These are phyloP conservation scores for Araneus ventricosus DNA, from an alignment of 1,140 invertebrate genomes.

Conservation along the genomic window DNA sequence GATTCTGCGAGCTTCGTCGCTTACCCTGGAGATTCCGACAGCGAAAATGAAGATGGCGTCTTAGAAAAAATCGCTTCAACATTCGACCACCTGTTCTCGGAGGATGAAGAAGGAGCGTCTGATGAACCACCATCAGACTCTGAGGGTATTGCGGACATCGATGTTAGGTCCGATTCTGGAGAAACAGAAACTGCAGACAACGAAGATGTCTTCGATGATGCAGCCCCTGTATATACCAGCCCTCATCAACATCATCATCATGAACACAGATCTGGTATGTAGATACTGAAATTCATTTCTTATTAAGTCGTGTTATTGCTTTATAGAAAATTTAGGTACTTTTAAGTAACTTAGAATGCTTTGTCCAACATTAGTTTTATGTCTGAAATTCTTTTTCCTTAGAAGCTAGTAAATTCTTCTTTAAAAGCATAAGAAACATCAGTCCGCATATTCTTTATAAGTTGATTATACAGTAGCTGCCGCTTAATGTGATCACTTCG, in stretches of 20 bases:
- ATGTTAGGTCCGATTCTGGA: slow-evolving; percentile 77
- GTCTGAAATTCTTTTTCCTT: no score
- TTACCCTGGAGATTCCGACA: slow-evolving; percentile 88
- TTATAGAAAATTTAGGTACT: no score
- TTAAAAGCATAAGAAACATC: no score
- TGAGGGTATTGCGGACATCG: slow-evolving; percentile 80
- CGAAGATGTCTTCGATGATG: slow-evolving; percentile 68
- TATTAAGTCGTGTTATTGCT: no score
- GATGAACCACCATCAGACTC: slow-evolving; percentile 85
- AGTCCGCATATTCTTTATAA: no score
- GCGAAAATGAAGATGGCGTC: slow-evolving; percentile 87
- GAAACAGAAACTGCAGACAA: slow-evolving; percentile 74
- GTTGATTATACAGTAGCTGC: no score
- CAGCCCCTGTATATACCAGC: slow-evolving; percentile 41
- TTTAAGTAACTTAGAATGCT: no score
- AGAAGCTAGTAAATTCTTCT: no score
- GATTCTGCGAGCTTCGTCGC: slow-evolving; percentile 78
- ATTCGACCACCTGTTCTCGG: slow-evolving; percentile 87
- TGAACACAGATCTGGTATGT: slow-evolving; percentile 49
- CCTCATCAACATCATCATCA: slow-evolving; percentile 56
- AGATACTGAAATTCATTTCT: no score
- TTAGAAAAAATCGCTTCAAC: slow-evolving; percentile 87
- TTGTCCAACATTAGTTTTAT: no score
- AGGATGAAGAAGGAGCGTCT: slow-evolving; percentile 76
- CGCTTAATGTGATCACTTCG: no score